Evolutionary conservation across 2,113 vertebrate species (phyloP), one percentile per base, ranked within the genome.

Genomic region (Nematolebias whitei): DNA sequence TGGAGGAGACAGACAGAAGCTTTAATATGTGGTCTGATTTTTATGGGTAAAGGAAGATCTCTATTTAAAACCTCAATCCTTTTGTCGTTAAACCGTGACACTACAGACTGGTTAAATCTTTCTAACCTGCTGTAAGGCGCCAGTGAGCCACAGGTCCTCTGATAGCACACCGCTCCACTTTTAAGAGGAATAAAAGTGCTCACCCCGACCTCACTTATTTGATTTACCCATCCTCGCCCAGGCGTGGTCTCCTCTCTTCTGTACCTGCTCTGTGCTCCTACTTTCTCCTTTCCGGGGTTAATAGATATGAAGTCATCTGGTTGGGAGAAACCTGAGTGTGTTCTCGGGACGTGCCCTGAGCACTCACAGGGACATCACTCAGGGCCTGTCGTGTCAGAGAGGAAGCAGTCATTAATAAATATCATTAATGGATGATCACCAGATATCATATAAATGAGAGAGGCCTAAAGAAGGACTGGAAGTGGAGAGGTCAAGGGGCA

Each of bases 291-390:
- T 35, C 62, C 78, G 68, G 83, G 86, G 86, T 92, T 90, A 92
- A 92, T 90, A 92, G 90, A 91, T 83, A 92, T 93, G 89, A 93
- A 91, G 90, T 92, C 91, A 92, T 93, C 84, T 79, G 86, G 64
- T 19, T 45, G 71, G 74, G 55, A 76, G 74, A 84, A 92, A 90
- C 79, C 83, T 50, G 73, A 85, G 80, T 85, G 75, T 87, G 78
- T 88, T 84, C 48, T 88, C 82, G 76, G 87, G 79, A 88, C 85
- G 80, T 74, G 85, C 85, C 85, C 85, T 44, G 84, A 89, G 87
- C 89, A 91, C 89, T 91, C 81, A 84, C 65, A 56, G 79, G 63
- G 74, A 84, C 87, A 90, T 93, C 88, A 85, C 76, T 90, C 85
- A 88, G 63, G 71, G 69, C 41, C 61, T 48, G 45, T 38, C 35